phyloP scores from a whole-genome alignment of 2,888 invertebrate species.

The Allygus modestus region DNA sequence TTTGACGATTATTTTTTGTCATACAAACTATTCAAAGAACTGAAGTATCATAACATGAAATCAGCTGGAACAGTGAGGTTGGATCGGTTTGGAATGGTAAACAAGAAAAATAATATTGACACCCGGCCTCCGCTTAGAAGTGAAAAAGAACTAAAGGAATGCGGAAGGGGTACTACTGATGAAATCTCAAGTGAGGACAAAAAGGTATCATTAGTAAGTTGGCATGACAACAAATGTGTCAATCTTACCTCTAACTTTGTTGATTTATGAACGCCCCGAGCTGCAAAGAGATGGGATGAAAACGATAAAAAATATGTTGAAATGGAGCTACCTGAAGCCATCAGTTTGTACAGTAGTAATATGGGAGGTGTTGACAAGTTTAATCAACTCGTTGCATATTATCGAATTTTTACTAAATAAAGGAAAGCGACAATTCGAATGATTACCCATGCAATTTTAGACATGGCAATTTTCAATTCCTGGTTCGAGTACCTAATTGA shows the following conservation, averaged over 20 bases:
- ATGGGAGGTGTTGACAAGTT: conserved; percentile 55
- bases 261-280: conserved; percentile 2
- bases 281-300: conserved; percentile 50
- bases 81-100: conserved; percentile 64
- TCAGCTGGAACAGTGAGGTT: conserved; percentile 66
- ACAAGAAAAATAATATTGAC: conserved; percentile 49
- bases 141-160: conserved; percentile 27
- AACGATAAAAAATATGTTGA: conserved; percentile 35
- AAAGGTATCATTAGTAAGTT: conserved; percentile 32
- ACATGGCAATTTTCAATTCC: conserved; percentile 60
- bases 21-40: conserved; percentile 66
- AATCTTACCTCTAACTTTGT: conserved; percentile 51
- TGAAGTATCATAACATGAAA: conserved; percentile 61
- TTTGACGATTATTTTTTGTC: conserved; percentile 66
- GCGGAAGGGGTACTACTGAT: conserved; percentile 32
- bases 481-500: conserved; percentile 59
- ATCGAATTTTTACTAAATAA: conserved; percentile 47
- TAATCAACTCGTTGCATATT: conserved; percentile 28
- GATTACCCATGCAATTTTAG: conserved; percentile 62
- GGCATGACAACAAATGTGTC: conserved; percentile 43
- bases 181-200: conserved; percentile 21
- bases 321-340: conserved; percentile 47
- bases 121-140: conserved; percentile 23
- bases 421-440: conserved; percentile 63
- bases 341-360: conserved; percentile 33